Evolutionary conservation across 1,140 invertebrate genomes (phyloP), one percentile per base, ranked within the genome.

Genomic region (Apis mellifera): DNA sequence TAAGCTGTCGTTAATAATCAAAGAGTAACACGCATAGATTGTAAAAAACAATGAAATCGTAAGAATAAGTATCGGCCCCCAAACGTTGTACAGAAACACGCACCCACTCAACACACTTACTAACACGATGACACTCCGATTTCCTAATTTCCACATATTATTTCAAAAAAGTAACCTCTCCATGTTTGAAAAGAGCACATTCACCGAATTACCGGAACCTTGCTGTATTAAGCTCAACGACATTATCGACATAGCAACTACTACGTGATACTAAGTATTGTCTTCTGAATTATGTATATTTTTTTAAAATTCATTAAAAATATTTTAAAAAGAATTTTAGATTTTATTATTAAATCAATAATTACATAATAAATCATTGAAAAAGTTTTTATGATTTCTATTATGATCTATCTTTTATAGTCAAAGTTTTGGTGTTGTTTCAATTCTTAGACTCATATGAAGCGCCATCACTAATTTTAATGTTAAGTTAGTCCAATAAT

Each of bases 81-180:
- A 94, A 82, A 88, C 88, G 78, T 87, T 92, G 84, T 93, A 91
- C 9, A 94, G 77, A 19, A 94, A 54, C 26, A 91, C 83, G 75
- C 92, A 92, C 42, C 92, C 85, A 76, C 89, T 90, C 74, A 93
- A 83, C 74, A 91, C 86, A 86, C 90, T 92, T 87, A 92, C 74
- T 87, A 92, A 87, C 77, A 92, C 86, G 57, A 92, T 59, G 65
- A 90, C 65, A 78, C 84, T 88, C 68, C 90, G 93, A 76, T 90
- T 90, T 79, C 87, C 88, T 90, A 93, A 84, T 84, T 94, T 90
- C 93, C 93, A 93, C 94, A 94, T 94, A 93, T 92, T 93, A 92
- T 86, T 91, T 92, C 87, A 92, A 91, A 89, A 86, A 81, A 84
- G 69, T 93, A 94, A 93, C 92, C 92, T 93, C 92, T 83, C 90